Evolutionary conservation across 2,113 vertebrate genomes (phyloP).

Genomic region (Rhagologus leucostigma): DNA sequence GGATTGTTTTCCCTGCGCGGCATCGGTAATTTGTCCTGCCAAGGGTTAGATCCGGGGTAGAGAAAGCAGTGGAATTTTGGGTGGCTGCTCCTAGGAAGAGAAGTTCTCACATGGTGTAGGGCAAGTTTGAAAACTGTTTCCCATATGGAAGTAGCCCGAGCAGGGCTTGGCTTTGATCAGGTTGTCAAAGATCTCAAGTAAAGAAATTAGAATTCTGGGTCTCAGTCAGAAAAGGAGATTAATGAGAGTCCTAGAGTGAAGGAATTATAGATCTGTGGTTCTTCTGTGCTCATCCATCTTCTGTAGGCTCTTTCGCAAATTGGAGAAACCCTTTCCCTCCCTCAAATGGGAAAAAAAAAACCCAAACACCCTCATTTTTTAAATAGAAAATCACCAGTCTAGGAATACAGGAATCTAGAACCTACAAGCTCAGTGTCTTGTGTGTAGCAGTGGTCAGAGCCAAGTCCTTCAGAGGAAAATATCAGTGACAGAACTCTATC

Average conservation of each 20-base stretch:
- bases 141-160: neutral
- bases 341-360: neutral
- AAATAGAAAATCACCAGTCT: neutral
- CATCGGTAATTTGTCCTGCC: neutral
- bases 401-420: neutral
- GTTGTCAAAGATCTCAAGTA: neutral
- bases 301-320: neutral
- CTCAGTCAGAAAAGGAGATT: neutral
- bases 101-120: neutral
- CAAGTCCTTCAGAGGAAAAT: constrained; percentile 9
- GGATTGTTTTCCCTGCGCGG: neutral
- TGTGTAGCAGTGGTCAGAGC: neutral
- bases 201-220: neutral
- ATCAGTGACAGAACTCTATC: neutral
- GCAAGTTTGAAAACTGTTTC: neutral
- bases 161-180: neutral
- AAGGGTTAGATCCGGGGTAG: neutral
- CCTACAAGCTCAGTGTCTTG: neutral
- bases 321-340: neutral
- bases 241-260: neutral
- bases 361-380: neutral
- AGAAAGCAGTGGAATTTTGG: neutral
- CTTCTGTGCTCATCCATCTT: neutral
- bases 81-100: neutral
- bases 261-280: neutral